Percentiles rank a stretch among this genome's conserved stretches.
phyloP scores from a whole-genome alignment of 1,140 invertebrate genomes.

The Yoshiicerus persimilis region DNA sequence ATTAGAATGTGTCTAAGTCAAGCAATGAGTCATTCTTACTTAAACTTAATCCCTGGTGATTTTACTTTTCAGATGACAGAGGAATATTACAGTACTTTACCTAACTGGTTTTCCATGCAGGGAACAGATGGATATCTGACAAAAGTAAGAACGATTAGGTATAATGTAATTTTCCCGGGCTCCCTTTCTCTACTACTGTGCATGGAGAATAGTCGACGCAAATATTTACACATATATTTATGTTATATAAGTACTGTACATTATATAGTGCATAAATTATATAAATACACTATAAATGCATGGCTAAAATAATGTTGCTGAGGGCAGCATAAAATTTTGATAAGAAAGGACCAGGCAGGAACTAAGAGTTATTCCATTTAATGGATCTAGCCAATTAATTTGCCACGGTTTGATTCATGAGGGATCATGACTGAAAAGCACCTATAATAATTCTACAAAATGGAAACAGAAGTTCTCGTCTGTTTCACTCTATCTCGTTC shows the following conservation, averaged over 20 bases:
- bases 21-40: background rate
- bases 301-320: background rate
- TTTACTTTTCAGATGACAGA: background rate
- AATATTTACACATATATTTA: too few species aligned
- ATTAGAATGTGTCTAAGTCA: too few species aligned
- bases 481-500: background rate
- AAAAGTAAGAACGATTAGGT: background rate
- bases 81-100: background rate
- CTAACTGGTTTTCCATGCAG: background rate
- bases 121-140: background rate
- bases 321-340: background rate
- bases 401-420: background rate
- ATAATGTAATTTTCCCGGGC: background rate
- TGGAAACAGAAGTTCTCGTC: background rate
- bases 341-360: background rate
- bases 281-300: background rate
- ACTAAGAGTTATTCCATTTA: background rate
- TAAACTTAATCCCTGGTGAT: background rate
- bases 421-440: background rate
- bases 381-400: background rate
- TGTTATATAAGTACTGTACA: too few species aligned
- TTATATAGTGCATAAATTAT: background rate
- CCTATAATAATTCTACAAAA: background rate
- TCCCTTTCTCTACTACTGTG: too few species aligned
- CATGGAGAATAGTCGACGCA: too few species aligned